phyloP scores from a whole-genome alignment of 2,113 vertebrate species.

The Ptilonorhynchus violaceus region DNA sequence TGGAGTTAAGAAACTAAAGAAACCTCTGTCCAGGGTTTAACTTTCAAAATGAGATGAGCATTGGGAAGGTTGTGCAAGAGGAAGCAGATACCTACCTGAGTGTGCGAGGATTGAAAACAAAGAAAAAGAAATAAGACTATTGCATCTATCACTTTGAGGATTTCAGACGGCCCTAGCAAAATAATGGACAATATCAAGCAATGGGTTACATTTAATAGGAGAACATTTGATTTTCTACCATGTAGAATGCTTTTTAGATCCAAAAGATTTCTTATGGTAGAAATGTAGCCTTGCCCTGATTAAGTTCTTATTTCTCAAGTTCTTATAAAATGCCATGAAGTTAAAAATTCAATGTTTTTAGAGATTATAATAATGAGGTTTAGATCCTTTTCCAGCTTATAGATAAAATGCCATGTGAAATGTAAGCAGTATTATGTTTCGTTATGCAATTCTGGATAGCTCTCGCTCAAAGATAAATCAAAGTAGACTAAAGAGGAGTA shows the following conservation, averaged over 20 bases:
- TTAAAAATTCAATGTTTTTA: background rate
- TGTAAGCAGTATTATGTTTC: background rate
- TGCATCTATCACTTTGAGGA: background rate
- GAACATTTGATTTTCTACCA: background rate
- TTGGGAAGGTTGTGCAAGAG: background rate
- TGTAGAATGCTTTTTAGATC: background rate
- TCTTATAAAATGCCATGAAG: background rate
- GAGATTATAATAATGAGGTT: conserved; percentile 14
- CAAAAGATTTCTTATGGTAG: background rate
- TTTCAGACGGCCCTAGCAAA: background rate
- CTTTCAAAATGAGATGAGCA: background rate
- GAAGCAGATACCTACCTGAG: background rate
- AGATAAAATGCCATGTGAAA: background rate
- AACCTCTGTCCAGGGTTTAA: background rate
- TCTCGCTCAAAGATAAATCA: background rate
- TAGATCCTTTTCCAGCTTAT: background rate
- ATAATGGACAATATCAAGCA: background rate
- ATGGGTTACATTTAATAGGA: background rate
- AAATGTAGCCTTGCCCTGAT: background rate
- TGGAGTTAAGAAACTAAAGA: background rate
- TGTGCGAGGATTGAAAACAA: background rate
- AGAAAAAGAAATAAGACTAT: background rate
- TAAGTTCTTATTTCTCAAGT: background rate
- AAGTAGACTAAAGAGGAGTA: background rate
- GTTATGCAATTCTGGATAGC: background rate